A percentile compares a stretch with the other conserved stretches of the same genome.
These are phyloP conservation scores for Otis tarda DNA, from an alignment of 2,113 vertebrate genomes.

Conservation along the genomic window DNA sequence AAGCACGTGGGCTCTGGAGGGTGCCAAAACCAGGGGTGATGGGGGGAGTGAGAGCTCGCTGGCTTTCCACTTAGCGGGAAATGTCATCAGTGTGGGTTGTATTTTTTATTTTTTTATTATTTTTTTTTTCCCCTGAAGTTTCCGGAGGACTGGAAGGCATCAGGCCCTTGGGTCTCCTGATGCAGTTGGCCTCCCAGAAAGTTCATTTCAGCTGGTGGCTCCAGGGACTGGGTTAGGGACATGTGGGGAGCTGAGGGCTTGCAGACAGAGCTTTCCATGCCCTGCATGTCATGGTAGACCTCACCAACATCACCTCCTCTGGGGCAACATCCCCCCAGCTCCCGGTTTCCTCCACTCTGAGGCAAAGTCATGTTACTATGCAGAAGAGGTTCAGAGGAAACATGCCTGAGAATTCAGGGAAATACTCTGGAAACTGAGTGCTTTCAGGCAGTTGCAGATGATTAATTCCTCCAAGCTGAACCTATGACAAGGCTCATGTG, in stretches of 20 bases:
- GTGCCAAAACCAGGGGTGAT: not conserved
- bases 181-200: not conserved
- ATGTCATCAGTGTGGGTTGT: not conserved
- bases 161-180: not conserved
- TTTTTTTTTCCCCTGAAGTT: not conserved
- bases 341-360: not conserved
- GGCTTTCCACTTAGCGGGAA: not conserved
- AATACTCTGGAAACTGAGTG: not conserved
- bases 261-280: not conserved
- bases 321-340: not conserved
- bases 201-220: not conserved
- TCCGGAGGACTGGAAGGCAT: not conserved
- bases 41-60: not conserved
- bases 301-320: not conserved
- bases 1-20: not conserved
- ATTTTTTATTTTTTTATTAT: not conserved
- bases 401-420: not conserved
- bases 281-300: not conserved
- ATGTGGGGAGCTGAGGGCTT: rapidly evolving
- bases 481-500: not conserved
- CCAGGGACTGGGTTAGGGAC: not conserved
- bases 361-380: not conserved
- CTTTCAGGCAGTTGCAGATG: not conserved
- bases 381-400: not conserved
- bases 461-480: not conserved